A percentile compares a stretch with the other conserved stretches of the same genome.
Evolutionary conservation across 1,140 invertebrate species (phyloP).

Genomic region (Thaumatotibia leucotreta): DNA sequence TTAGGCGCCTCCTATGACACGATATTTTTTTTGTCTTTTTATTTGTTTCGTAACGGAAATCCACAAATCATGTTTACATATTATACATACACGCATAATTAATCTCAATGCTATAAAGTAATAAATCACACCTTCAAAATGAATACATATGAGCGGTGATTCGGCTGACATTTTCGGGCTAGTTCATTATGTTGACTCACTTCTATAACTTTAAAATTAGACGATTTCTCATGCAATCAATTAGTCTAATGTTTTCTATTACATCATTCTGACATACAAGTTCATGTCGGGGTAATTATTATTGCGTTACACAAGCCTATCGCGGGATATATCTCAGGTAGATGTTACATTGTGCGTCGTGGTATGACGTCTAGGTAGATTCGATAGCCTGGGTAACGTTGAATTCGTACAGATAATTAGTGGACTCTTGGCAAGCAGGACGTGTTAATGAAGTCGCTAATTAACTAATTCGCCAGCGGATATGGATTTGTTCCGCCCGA

Average conservation of each 20-base stretch:
- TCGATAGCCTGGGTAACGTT: conserved; percentile 39
- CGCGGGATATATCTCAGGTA: conserved; percentile 42
- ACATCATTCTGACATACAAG: not conserved
- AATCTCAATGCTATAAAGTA: not conserved
- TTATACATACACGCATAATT: not conserved
- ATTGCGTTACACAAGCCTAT: conserved; percentile 23
- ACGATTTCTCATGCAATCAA: not conserved
- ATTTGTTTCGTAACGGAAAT: conserved; percentile 32
- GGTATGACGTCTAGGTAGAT: conserved; percentile 41
- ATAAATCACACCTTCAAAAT: not conserved
- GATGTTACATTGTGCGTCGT: conserved; percentile 30
- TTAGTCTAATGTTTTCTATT: not conserved
- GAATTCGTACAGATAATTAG: conserved; percentile 64
- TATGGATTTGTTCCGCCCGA: conserved; percentile 38
- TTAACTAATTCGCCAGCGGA: conserved; percentile 31
- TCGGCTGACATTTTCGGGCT: not conserved
- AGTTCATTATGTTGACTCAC: not conserved
- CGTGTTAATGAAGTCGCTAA: conserved; percentile 52
- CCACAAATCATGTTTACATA: conserved; percentile 38
- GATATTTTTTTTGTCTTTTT: conserved; percentile 46
- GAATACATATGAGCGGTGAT: not conserved
- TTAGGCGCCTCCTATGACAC: conserved; percentile 41
- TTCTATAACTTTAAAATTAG: not conserved
- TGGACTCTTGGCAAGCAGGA: conserved; percentile 36
- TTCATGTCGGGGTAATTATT: not conserved